Evolutionary conservation across 2,888 invertebrate species (phyloP).

Genomic region (Philaethria dido): DNA sequence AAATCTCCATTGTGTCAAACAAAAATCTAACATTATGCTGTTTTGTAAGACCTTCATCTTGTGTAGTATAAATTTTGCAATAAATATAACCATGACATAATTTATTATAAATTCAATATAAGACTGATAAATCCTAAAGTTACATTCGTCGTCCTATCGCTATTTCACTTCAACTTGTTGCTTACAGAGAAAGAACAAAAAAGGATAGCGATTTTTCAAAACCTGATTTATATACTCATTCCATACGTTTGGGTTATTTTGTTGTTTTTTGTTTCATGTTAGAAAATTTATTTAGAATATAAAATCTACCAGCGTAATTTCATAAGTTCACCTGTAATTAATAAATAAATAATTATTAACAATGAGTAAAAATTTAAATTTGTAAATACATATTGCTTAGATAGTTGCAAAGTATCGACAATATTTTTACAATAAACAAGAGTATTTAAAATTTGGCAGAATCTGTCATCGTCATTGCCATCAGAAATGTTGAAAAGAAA

Average conservation of each 20-base stretch:
- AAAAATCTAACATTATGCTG: slow-evolving; percentile 15
- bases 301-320: neutral
- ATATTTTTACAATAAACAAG: neutral
- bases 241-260: neutral
- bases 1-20: slow-evolving; percentile 62
- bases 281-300: no score
- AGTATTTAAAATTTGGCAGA: neutral
- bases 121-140: slow-evolving; percentile 8
- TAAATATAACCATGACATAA: slow-evolving; percentile 43
- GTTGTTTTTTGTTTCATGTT: no score
- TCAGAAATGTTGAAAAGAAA: neutral
- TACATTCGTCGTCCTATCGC: neutral
- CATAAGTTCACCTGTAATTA: neutral
- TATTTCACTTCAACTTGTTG: slow-evolving; percentile 4
- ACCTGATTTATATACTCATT: slow-evolving; percentile 1
- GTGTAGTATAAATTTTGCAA: slow-evolving; percentile 44
- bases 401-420: neutral
- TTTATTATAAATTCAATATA: slow-evolving; percentile 27
- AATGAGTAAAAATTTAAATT: neutral
- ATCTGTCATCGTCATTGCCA: neutral
- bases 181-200: neutral
- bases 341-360: neutral
- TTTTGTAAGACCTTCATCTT: slow-evolving; percentile 33
- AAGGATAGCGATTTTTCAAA: neutral
- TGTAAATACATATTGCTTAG: neutral